Evolutionary conservation across 2,113 vertebrate genomes (phyloP).

Genomic region (Dasyurus viverrinus): DNA sequence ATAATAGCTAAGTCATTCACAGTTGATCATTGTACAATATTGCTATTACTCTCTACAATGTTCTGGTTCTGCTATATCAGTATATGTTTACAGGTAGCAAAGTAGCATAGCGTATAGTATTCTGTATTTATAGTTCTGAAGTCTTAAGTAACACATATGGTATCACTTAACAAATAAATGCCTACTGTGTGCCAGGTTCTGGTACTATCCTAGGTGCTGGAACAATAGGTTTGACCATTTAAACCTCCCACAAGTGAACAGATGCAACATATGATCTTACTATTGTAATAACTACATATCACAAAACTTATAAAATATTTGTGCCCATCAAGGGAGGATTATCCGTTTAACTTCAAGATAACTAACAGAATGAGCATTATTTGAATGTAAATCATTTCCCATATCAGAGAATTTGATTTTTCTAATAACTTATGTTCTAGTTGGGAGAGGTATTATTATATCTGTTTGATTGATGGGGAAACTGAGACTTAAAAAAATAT

Average conservation of each 20-base stretch:
- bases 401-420: slow-evolving; percentile 1
- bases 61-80: neutral
- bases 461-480: neutral
- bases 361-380: neutral
- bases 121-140: neutral
- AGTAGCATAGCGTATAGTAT: neutral
- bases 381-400: neutral
- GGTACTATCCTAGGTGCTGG: neutral
- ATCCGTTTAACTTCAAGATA: neutral
- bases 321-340: neutral
- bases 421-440: neutral
- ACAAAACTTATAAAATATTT: neutral
- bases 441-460: neutral
- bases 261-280: neutral
- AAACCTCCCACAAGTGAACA: neutral
- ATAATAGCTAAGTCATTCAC: neutral
- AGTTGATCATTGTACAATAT: neutral
- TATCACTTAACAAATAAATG: neutral
- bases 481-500: neutral
- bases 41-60: neutral
- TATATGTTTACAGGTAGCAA: neutral
- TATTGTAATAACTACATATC: neutral
- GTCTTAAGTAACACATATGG: neutral
- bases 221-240: neutral
- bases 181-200: neutral